phyloP scores from a whole-genome alignment of 2,113 vertebrate genomes.

The Sapayoa aenigma region DNA sequence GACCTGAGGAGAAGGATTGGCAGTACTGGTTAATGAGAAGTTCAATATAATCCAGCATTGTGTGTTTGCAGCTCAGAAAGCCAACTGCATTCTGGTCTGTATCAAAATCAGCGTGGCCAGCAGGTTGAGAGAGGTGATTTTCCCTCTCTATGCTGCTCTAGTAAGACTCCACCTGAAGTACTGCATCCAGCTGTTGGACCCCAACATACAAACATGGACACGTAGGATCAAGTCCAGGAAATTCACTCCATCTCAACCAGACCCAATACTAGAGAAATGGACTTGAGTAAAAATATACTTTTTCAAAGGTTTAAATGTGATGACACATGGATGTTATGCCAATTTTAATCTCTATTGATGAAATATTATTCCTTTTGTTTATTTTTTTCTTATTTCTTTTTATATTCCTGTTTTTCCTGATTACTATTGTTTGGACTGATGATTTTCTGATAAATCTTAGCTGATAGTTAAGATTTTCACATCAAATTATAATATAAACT shows the following conservation, averaged over 20 bases:
- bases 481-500: background rate
- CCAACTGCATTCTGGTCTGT: background rate
- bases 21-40: background rate
- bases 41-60: no score
- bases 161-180: background rate
- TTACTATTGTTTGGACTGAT: background rate
- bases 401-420: background rate
- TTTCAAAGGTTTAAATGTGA: background rate
- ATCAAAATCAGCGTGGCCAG: rapidly evolving
- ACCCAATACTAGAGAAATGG: background rate
- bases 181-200: background rate
- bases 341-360: background rate
- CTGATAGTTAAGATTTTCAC: background rate
- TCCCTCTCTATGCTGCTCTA: background rate
- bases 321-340: background rate
- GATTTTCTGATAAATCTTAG: no score
- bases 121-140: rapidly evolving
- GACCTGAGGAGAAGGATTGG: background rate
- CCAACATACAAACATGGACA: background rate
- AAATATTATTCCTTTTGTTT: background rate
- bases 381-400: background rate
- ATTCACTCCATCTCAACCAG: background rate
- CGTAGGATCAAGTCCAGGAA: background rate
- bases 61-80: background rate
- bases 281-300: background rate